Conservation (phyloP, 2,113 vertebrate species). For the Fukomys damarensis region DNA sequence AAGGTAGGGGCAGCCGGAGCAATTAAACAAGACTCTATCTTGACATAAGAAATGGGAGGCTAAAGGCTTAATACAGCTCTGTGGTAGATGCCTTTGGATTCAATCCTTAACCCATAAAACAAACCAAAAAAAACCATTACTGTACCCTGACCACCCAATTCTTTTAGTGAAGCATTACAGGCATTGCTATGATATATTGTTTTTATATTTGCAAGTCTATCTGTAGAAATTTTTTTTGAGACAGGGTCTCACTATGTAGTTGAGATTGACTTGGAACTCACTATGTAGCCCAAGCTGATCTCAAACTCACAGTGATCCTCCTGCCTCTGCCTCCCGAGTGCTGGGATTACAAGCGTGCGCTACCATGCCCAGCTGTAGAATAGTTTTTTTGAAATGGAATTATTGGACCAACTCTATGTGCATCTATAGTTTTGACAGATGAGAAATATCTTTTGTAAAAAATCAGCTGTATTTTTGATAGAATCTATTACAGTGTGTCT, state of each 20-base stretch:
- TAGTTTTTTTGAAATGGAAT: background rate
- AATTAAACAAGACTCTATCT: background rate
- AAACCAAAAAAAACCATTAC: background rate
- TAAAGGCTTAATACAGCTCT: background rate
- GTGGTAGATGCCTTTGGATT: background rate
- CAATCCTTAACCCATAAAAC: background rate
- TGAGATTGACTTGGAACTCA: too few relatives aligned
- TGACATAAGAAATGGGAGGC: background rate
- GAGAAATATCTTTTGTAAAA: background rate
- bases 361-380: too few relatives aligned
- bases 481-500: background rate
- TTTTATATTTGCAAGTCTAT: background rate
- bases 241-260: too few relatives aligned
- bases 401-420: background rate
- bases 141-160: background rate
- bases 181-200: background rate
- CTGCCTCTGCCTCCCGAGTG: too few relatives aligned
- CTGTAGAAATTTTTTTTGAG: too few relatives aligned
- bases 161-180: background rate
- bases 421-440: background rate
- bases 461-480: background rate
- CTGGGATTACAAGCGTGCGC: too few relatives aligned
- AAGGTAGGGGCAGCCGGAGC: background rate
- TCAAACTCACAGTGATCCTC: too few relatives aligned
- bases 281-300: too few relatives aligned